A percentile compares a stretch with the other conserved stretches of the same genome.
Conservation (phyloP, 2,113 vertebrate species). For the Heptranchias perlo region DNA sequence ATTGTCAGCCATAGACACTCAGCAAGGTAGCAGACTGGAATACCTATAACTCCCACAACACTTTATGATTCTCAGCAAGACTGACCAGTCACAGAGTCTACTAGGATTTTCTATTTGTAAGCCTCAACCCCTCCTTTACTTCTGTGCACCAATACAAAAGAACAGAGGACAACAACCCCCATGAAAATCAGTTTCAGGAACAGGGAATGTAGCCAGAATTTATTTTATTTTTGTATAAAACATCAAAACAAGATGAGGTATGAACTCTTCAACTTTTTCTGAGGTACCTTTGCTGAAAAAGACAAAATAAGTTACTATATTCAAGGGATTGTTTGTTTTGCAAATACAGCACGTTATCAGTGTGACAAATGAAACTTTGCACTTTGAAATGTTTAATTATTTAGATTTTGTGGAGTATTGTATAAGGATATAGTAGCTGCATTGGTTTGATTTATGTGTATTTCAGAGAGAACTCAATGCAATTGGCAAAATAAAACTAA, state of each 20-base stretch:
- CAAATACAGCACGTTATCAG: not conserved
- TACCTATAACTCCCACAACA: not conserved
- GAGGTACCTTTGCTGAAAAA: not conserved
- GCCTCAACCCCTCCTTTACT: not conserved
- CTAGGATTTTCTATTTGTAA: not conserved
- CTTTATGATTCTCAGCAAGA: not conserved
- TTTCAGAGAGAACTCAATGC: not conserved
- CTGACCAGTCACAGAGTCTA: not conserved
- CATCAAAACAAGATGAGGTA: not conserved
- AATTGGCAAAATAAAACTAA: not conserved
- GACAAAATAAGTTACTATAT: not conserved
- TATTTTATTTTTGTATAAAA: not conserved
- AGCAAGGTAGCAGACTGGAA: not conserved
- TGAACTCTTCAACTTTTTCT: not conserved
- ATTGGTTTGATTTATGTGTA: not conserved
- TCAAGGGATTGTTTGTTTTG: not conserved
- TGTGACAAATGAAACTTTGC: not conserved
- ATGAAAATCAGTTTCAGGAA: not conserved
- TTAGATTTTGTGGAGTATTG: not conserved
- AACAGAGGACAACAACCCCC: not conserved
- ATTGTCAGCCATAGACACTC: not conserved
- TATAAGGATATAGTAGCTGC: not conserved
- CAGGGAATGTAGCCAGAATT: not conserved
- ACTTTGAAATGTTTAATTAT: not conserved
- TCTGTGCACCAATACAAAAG: not conserved